phyloP scores from a whole-genome alignment of 2,113 vertebrate species.

The Bufo bufo region DNA sequence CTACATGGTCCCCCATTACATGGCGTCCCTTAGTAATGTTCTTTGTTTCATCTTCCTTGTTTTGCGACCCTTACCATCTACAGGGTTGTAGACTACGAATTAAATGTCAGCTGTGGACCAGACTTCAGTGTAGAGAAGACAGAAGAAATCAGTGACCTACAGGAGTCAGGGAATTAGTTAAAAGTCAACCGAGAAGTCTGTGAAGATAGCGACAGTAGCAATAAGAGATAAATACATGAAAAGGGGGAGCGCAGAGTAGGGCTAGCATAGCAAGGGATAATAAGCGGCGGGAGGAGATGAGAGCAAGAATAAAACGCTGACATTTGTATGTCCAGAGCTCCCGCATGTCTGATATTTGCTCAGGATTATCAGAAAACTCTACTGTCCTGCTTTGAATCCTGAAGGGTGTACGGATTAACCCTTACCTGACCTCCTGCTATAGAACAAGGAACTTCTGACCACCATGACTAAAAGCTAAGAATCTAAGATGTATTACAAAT shows the following conservation, averaged over 20 bases:
- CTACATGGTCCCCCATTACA: no score
- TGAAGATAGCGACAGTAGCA: neutral
- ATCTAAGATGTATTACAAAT: no score
- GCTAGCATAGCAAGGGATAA: neutral
- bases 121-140: neutral
- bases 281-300: neutral
- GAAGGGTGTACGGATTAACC: constrained; percentile 40
- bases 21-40: no score
- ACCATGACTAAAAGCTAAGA: neutral
- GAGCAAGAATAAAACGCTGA: constrained; percentile 48
- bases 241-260: neutral
- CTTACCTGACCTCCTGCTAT: constrained; percentile 28
- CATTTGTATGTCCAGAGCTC: constrained; percentile 56
- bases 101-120: neutral
- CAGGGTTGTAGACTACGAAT: neutral
- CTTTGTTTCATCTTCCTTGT: no score
- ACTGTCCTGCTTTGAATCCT: constrained; percentile 26
- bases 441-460: neutral
- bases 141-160: neutral
- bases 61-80: neutral
- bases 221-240: constrained; percentile 1
- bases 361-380: constrained; percentile 46
- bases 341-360: constrained; percentile 54
- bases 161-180: neutral
- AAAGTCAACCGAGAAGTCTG: neutral